Evolutionary conservation across 2,113 vertebrate species (phyloP).

Genomic region (Thalassarche chlororhynchos): DNA sequence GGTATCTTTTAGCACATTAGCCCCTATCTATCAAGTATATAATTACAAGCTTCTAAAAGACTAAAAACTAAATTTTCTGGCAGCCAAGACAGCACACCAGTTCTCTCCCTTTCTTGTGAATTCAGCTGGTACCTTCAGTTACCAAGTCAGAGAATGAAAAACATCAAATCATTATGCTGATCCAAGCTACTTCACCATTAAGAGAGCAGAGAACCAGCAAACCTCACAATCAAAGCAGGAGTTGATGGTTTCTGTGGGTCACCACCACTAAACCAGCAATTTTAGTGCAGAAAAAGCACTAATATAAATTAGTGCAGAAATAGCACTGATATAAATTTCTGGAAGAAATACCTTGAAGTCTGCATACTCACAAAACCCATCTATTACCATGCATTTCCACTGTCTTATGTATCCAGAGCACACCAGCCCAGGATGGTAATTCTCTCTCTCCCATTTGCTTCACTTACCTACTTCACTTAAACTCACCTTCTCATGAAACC

Average conservation of each 20-base stretch:
- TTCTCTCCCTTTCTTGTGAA: background rate
- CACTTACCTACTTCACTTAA: background rate
- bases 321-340: background rate
- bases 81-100: background rate
- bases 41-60: background rate
- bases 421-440: background rate
- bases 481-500: background rate
- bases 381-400: background rate
- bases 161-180: background rate
- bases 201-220: background rate
- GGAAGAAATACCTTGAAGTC: background rate
- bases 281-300: background rate
- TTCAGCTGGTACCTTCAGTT: background rate
- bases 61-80: background rate
- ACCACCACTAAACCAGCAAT: background rate
- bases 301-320: background rate
- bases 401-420: background rate
- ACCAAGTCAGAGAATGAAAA: background rate
- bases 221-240: background rate
- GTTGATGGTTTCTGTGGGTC: background rate
- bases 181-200: background rate
- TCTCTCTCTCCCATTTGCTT: background rate
- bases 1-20: background rate
- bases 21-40: background rate
- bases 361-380: background rate